Evolutionary conservation across 2,797 vertebrate species (phyloP).

Genomic region (Sebastes iracundus): DNA sequence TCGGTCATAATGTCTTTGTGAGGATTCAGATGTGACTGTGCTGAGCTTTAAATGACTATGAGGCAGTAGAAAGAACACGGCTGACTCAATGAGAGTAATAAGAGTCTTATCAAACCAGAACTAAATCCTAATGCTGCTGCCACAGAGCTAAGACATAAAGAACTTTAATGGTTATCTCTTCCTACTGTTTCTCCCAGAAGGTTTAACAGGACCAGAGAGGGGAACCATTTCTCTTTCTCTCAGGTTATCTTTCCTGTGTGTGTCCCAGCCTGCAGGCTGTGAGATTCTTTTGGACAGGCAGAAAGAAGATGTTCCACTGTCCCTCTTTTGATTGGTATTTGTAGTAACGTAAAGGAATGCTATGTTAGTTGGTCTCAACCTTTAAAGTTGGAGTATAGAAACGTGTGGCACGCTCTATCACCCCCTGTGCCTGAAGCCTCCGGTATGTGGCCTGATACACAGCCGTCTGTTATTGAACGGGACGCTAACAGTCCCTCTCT

Average conservation of each 20-base stretch:
- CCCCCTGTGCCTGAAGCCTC: too few species aligned
- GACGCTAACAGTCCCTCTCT: background rate
- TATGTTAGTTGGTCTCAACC: background rate
- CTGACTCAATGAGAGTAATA: background rate
- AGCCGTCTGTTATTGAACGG: background rate
- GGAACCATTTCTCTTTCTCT: slow-evolving; percentile 2
- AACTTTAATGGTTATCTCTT: slow-evolving; percentile 4
- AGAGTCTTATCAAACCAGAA: slow-evolving; percentile 1
- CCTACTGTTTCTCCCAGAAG: background rate
- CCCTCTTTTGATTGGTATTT: background rate
- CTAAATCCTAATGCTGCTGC: background rate
- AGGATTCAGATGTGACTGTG: background rate
- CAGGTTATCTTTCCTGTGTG: background rate
- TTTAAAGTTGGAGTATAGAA: too few species aligned
- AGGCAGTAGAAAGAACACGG: background rate
- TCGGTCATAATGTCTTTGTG: background rate
- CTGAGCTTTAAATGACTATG: background rate
- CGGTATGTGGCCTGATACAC: background rate
- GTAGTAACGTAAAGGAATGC: background rate
- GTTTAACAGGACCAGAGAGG: slow-evolving; percentile 4
- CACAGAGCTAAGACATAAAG: slow-evolving; percentile 5
- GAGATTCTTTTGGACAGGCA: background rate
- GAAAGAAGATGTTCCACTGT: background rate
- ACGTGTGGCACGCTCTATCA: too few species aligned
- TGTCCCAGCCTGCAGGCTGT: background rate